A percentile compares a stretch with the other conserved stretches of the same genome.
These are phyloP conservation scores for Catocala fraxini DNA, from an alignment of 2,888 invertebrate species.

Conservation along the genomic window DNA sequence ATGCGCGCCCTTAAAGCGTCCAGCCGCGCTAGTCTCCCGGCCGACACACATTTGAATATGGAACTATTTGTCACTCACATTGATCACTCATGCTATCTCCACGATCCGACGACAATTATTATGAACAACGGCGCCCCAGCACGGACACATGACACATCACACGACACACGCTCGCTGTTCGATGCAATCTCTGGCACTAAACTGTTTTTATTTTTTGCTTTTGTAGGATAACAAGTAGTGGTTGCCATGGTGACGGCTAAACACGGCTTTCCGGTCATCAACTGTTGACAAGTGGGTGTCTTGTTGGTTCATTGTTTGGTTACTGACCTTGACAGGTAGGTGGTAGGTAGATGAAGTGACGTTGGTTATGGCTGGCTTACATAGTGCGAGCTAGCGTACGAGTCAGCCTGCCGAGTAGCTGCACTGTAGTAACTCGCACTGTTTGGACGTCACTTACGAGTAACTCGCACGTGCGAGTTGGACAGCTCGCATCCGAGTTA, in stretches of 20 bases:
- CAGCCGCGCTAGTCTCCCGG: not conserved
- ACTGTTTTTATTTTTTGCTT: conserved; percentile 48
- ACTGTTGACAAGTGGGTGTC: conserved; percentile 46
- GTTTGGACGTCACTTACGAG: no score
- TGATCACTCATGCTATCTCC: conserved; percentile 11
- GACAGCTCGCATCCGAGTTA: no score
- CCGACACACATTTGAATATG: conserved; percentile 32
- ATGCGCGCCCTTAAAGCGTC: conserved; percentile 8
- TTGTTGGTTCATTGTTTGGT: conserved; percentile 42
- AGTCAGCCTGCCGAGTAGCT: no score
- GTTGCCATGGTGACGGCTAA: conserved; percentile 65
- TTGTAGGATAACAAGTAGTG: conserved; percentile 39
- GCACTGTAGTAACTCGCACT: no score
- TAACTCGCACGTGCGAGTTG: no score
- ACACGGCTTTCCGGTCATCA: conserved; percentile 63
- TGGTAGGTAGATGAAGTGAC: conserved; percentile 6
- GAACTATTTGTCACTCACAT: conserved; percentile 28
- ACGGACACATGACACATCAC: not conserved
- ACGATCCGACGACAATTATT: conserved; percentile 3
- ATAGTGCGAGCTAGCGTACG: no score
- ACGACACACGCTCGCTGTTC: not conserved
- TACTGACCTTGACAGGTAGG: conserved; percentile 36
- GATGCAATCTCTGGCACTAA: conserved; percentile 14
- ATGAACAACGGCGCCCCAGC: no score
- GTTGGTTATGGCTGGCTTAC: no score